These are phyloP conservation scores for Muscicapa striata DNA, from an alignment of 2,797 vertebrate genomes.

Conservation along the genomic window DNA sequence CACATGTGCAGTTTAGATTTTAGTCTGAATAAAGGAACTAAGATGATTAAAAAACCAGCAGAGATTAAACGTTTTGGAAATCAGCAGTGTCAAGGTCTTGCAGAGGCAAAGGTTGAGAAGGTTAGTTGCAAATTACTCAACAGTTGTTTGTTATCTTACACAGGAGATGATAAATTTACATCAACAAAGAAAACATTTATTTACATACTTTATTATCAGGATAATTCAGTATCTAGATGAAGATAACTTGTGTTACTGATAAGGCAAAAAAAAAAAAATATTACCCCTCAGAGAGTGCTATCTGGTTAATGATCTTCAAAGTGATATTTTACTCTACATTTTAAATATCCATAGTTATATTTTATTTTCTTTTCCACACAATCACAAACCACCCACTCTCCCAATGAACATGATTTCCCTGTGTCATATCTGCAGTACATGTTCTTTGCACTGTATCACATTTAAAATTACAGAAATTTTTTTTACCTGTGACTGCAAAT, in stretches of 20 bases:
- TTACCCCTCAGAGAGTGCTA: background rate
- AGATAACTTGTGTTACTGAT: constrained; percentile 10
- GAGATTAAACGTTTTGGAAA: background rate
- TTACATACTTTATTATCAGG: constrained; percentile 6
- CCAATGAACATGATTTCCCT: background rate
- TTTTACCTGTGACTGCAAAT: background rate
- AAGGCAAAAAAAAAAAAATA: background rate
- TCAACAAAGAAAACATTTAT: constrained; percentile 39
- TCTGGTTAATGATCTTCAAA: background rate
- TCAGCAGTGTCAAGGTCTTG: background rate
- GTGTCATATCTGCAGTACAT: background rate
- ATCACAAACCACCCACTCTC: background rate
- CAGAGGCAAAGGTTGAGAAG: constrained; percentile 23
- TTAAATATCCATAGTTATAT: background rate
- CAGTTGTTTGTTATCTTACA: background rate
- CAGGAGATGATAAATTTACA: background rate
- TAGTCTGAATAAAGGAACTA: background rate
- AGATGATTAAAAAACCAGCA: background rate
- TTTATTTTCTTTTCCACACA: background rate
- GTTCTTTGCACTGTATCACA: background rate
- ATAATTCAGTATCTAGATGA: constrained; percentile 17
- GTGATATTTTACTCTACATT: background rate
- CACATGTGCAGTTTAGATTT: background rate
- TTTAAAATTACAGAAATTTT: background rate
- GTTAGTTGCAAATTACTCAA: constrained; percentile 20